These are phyloP conservation scores for Acinonyx jubatus DNA, from an alignment of 2,113 vertebrate genomes.

Conservation along the genomic window DNA sequence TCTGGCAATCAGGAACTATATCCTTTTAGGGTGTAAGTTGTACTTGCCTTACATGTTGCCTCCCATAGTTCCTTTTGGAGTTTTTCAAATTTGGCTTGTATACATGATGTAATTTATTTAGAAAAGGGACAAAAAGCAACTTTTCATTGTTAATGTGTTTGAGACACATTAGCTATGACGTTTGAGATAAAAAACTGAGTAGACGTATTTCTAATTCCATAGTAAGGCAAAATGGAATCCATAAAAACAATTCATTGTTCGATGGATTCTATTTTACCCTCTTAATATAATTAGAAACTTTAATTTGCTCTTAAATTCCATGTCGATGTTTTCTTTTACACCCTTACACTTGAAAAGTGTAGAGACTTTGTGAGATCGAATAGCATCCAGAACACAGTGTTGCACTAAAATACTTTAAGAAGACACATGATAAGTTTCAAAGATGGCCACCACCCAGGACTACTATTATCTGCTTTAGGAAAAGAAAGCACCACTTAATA, in stretches of 20 bases:
- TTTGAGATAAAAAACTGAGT: neutral
- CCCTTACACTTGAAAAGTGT: neutral
- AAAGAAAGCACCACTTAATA: neutral
- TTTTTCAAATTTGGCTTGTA: neutral
- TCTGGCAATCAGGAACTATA: neutral
- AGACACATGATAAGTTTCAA: neutral
- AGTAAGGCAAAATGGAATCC: neutral
- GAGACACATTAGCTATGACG: neutral
- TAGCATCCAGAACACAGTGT: neutral
- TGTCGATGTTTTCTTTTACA: slow-evolving; percentile 4
- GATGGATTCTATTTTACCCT: slow-evolving; percentile 27
- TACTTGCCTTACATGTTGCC: neutral
- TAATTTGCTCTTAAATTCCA: slow-evolving; percentile 14
- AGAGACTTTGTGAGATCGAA: neutral
- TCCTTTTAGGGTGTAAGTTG: neutral
- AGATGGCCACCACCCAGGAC: neutral
- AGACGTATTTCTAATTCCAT: neutral
- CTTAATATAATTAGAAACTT: neutral
- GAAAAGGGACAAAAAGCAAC: neutral
- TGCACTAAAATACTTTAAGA: neutral
- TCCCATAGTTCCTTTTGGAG: neutral
- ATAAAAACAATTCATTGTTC: neutral
- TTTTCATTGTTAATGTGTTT: neutral
- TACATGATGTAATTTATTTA: neutral
- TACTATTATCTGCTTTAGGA: neutral